A percentile compares a stretch with the other conserved stretches of the same genome.
These are phyloP conservation scores for Pitta sordida DNA, from an alignment of 2,113 vertebrate species.

Conservation along the genomic window DNA sequence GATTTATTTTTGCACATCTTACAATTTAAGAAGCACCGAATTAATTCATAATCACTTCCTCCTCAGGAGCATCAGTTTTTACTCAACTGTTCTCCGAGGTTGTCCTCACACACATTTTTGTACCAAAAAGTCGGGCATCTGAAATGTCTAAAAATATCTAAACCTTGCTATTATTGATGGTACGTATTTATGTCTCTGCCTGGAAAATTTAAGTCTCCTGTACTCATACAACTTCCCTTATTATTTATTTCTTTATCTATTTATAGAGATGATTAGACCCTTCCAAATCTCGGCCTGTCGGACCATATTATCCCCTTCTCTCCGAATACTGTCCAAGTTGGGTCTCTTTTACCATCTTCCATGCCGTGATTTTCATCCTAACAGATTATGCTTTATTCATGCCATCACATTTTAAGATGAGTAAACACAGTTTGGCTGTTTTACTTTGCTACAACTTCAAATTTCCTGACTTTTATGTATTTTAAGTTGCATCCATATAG, in stretches of 20 bases:
- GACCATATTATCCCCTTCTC: background rate
- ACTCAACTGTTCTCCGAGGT: background rate
- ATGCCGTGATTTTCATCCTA: conserved; percentile 1
- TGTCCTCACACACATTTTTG: background rate
- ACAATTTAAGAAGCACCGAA: background rate
- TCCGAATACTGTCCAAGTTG: background rate
- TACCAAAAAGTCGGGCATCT: background rate
- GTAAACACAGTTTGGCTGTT: conserved; percentile 24
- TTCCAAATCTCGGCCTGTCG: conserved; percentile 26
- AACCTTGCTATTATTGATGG: conserved; percentile 26
- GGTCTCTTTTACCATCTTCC: background rate
- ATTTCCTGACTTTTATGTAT: conserved; percentile 19
- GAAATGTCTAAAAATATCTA: conserved; percentile 17
- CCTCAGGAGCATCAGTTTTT: background rate
- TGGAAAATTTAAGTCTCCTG: background rate
- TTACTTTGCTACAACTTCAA: conserved; percentile 1
- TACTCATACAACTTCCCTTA: background rate
- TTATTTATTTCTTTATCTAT: conserved; percentile 47
- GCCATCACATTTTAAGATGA: conserved; percentile 11
- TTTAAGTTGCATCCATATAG: background rate
- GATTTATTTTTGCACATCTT: background rate
- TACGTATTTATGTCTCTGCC: conserved; percentile 30
- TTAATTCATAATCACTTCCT: background rate
- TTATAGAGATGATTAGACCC: conserved; percentile 25
- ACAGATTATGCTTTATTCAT: conserved; percentile 34